Conservation (phyloP, 2,888 invertebrate species). For the Euspilapteryx auroguttella region DNA sequence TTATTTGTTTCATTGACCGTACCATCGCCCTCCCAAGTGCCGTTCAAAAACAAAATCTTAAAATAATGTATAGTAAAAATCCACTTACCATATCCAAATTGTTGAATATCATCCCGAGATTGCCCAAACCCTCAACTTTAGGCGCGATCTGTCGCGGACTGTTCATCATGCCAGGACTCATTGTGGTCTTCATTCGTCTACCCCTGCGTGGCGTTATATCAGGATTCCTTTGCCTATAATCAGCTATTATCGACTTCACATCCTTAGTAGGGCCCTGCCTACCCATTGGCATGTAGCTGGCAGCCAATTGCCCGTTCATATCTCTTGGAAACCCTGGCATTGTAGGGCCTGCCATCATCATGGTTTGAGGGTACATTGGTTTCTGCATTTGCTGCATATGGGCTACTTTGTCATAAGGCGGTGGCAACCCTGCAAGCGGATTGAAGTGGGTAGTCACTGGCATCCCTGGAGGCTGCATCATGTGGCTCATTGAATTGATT, state of each 20-base stretch:
- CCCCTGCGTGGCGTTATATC: slow-evolving; percentile 72
- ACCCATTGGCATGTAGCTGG: slow-evolving; percentile 58
- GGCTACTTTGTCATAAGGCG: slow-evolving; percentile 45
- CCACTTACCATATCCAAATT: slow-evolving; percentile 51
- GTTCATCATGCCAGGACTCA: slow-evolving; percentile 48
- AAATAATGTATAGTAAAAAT: neutral
- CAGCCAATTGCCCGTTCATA: slow-evolving; percentile 60
- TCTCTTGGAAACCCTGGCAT: slow-evolving; percentile 42
- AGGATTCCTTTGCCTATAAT: slow-evolving; percentile 76
- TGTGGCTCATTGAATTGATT: slow-evolving; percentile 17
- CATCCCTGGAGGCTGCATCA: slow-evolving; percentile 34
- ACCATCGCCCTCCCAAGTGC: too few relatives aligned
- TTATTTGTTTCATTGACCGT: too few relatives aligned
- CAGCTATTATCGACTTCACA: slow-evolving; percentile 80
- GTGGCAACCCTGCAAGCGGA: slow-evolving; percentile 40
- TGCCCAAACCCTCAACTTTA: slow-evolving; percentile 29
- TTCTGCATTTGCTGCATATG: slow-evolving; percentile 44
- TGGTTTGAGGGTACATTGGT: slow-evolving; percentile 37
- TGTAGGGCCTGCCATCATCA: slow-evolving; percentile 38
- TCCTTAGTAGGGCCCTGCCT: slow-evolving; percentile 79
- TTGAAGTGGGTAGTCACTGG: slow-evolving; percentile 38
- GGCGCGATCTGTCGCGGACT: slow-evolving; percentile 43
- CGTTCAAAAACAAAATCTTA: too few relatives aligned
- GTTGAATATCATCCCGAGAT: slow-evolving; percentile 45
- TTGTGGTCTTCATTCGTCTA: slow-evolving; percentile 60